Conservation (phyloP, 1,140 invertebrate genomes). For the Cydia pomonella region DNA sequence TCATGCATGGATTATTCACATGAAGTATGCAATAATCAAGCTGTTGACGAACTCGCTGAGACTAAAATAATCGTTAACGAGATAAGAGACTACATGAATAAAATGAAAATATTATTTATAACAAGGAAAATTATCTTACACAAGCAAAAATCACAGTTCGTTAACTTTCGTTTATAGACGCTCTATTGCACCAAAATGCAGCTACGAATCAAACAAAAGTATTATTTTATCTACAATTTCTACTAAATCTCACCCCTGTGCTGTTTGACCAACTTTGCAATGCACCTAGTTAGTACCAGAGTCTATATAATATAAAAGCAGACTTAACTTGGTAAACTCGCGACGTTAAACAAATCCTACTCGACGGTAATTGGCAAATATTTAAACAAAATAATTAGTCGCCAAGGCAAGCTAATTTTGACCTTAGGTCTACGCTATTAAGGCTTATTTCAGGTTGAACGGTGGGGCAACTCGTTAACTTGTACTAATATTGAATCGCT, state of each 20-base stretch:
- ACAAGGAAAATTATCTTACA: neutral
- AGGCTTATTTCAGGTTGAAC: constrained; percentile 29
- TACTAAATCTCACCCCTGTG: constrained; percentile 9
- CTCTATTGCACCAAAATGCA: constrained; percentile 29
- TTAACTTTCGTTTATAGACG: constrained; percentile 3
- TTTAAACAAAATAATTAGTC: constrained; percentile 54
- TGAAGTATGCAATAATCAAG: no score
- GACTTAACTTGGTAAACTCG: constrained; percentile 8
- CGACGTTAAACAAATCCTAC: constrained; percentile 38
- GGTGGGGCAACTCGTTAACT: constrained; percentile 41
- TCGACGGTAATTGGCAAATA: constrained; percentile 49
- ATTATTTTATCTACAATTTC: constrained; percentile 24
- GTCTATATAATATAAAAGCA: constrained; percentile 9
- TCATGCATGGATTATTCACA: no score
- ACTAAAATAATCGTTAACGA: neutral
- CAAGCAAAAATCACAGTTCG: constrained; percentile 18
- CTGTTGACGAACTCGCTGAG: neutral
- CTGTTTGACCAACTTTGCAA: constrained; percentile 4
- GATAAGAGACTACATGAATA: neutral
- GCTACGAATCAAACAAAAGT: constrained; percentile 25
- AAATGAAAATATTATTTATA: neutral
- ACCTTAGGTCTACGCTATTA: constrained; percentile 31
- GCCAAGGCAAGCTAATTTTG: neutral
- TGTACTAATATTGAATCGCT: constrained; percentile 45
- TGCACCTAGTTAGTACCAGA: neutral